Evolutionary conservation across 2,888 invertebrate genomes (phyloP), one percentile per base, ranked within the genome.

Genomic region (Pteria penguin): DNA sequence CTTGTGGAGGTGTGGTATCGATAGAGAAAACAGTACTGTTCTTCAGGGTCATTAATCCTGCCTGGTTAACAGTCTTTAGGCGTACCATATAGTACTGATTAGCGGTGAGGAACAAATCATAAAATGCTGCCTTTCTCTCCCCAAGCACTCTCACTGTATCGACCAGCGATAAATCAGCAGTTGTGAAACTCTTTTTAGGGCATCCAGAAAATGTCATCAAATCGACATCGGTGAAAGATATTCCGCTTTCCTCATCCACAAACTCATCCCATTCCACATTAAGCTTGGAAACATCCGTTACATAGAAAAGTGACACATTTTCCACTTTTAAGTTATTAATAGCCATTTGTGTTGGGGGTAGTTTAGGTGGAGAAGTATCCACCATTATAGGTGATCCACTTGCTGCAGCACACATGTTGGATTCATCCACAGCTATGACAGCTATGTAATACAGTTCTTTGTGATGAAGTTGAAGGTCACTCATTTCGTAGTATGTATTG

Each of bases 381-480:
- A 86, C 72, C 1, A 72, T 75, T 11, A 86, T 60, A 4, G 77
- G 60, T 4, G 68, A 62, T 14, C 79, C 78, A 29, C 74, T 72
- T 0, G 78, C 65, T 1, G 72, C 78, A 2, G 71, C 71, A 65
- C 84, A 84, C 75, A 80, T 82, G 0, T 82, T 81, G 2, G 84
- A 72, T 33, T 82, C 81, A 61, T 84, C 84, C 14, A 72, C 72
- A 22, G 84, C 86, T 8, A 84, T 55, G 5, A 84, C 79, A n/a
- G 78, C 70, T 0, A 81, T 79, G 63, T 72, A 84, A 27, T 84
- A 84, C 1, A n/a, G 29, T 18, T 67, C 33, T 36, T 68, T 69
- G 63, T 86, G 86, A 4, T 60, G 18, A 3, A 86, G 68, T 1
- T 52, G 45, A 8, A 86, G 70, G 45, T 71, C 62, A 1, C 57